Evolutionary conservation across 2,888 invertebrate species (phyloP), one percentile per base, ranked within the genome.

Genomic region (Ectemnius cavifrons): DNA sequence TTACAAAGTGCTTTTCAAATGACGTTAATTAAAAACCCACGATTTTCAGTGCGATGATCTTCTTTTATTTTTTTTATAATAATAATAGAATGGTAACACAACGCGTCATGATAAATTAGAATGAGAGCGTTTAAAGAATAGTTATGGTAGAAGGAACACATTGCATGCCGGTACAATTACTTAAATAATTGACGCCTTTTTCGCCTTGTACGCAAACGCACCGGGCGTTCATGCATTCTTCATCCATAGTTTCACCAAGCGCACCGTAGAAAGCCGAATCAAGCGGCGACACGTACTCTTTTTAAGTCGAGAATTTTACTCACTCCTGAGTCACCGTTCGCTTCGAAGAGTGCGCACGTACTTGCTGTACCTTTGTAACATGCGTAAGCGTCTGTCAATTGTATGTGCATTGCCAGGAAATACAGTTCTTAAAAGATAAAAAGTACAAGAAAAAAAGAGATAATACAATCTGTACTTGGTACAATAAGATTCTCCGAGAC

Each of bases 221-320:
- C 67, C 69, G 66, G 66, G 63, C 69, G 76, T 77, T 71, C 76
- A 73, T 62, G 52, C 82, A 82, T 83, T 83, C 82, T 81, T 72
- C 37, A 59, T 63, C 77, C 74, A 77, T 83, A 79, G 74, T 76
- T 77, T 83, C 81, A 82, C 63, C 66, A 69, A 67, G 65, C 23
- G 67, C 60, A 68, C 49, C 52, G 52, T 52, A 47, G n/a, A 28
- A 68, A 57, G 47, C 20, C 28, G 14, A 56, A 47, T 63, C 16
- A 18, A 60, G 5, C 18, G 16, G 28, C 14, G 23, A 28, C 28
- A 16, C 18, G 11, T 37, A 37, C 56, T 67, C 61, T 61, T 23
- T 67, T 67, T 67, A n/a, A 37, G 20, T 37, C 45, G 4, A 61
- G 61, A 37, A 2, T 66, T 61, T 20, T n/a, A 23, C 4, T 49